Conservation (phyloP, 2,113 vertebrate genomes). For the Rhodinocichla rosea region DNA sequence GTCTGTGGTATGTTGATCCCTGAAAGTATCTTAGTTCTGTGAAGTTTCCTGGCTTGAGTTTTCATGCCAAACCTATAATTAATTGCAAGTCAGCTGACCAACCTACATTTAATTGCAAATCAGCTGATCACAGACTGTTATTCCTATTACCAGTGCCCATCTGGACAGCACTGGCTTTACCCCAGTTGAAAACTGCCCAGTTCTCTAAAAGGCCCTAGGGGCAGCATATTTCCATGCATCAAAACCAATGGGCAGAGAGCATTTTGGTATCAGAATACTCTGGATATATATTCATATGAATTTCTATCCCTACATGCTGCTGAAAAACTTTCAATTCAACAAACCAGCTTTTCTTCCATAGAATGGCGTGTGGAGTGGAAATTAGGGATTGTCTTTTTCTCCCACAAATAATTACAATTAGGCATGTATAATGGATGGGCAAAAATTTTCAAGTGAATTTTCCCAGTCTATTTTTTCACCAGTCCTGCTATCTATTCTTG, state of each 20-base stretch:
- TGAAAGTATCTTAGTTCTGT: not conserved
- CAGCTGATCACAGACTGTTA: not conserved
- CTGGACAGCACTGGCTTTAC: not conserved
- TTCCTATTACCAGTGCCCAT: not conserved
- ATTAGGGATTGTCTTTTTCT: not conserved
- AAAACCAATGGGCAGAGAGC: not conserved
- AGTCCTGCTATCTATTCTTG: not conserved
- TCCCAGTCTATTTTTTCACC: not conserved
- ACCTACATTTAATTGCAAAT: not conserved
- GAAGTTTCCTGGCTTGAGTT: not conserved
- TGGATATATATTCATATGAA: not conserved
- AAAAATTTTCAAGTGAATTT: not conserved
- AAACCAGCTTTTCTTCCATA: not conserved
- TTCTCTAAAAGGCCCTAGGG: not conserved
- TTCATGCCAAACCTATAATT: not conserved
- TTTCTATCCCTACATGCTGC: not conserved
- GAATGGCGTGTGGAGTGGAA: not conserved
- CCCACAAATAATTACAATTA: not conserved
- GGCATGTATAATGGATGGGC: not conserved
- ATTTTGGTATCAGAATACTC: not conserved
- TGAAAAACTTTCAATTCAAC: not conserved
- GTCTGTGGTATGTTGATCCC: not conserved
- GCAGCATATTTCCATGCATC: not conserved
- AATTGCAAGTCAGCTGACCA: not conserved
- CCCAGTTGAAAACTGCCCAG: not conserved